Percentiles rank a stretch among this genome's conserved stretches.
These are phyloP conservation scores for Chondrosia reniformis DNA, from an alignment of 37 sponge, comb jelly and placozoan genomes.

Conservation along the genomic window DNA sequence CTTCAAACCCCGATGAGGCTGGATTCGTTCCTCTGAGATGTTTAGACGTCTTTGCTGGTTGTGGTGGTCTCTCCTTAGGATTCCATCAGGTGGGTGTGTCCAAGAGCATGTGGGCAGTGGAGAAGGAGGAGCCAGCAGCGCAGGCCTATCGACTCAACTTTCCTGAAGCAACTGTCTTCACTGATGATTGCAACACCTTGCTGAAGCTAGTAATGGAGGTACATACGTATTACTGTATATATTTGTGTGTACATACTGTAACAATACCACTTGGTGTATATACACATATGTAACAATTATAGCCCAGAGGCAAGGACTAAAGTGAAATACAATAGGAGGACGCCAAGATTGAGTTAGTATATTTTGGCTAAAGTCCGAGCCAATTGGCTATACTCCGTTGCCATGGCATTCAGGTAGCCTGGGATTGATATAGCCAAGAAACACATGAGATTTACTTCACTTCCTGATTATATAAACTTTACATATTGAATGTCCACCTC, in stretches of 20 bases:
- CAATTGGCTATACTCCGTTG: no score
- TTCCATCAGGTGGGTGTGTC: constrained; percentile 82
- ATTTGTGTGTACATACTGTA: background rate
- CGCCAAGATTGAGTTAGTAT: no score
- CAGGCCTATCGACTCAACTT: constrained; percentile 78
- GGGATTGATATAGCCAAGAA: no score
- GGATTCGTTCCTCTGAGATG: constrained; percentile 41
- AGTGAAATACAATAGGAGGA: no score
- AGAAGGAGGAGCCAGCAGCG: constrained; percentile 81
- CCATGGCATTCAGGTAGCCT: no score
- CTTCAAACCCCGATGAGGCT: background rate
- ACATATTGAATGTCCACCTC: no score
- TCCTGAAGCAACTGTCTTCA: constrained; percentile 77
- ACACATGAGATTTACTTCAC: no score
- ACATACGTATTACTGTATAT: background rate
- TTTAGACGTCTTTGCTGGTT: constrained; percentile 94
- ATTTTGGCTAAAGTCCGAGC: no score
- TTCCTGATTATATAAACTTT: no score
- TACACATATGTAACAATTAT: no score
- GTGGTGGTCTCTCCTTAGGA: constrained; percentile 85
- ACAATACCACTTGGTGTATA: background rate
- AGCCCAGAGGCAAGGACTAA: no score
- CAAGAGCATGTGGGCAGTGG: constrained; percentile 81
- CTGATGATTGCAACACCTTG: constrained; percentile 86
- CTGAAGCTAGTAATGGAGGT: constrained; percentile 84